phyloP scores from a whole-genome alignment of 2,888 invertebrate genomes.

The Diaphora mendica region DNA sequence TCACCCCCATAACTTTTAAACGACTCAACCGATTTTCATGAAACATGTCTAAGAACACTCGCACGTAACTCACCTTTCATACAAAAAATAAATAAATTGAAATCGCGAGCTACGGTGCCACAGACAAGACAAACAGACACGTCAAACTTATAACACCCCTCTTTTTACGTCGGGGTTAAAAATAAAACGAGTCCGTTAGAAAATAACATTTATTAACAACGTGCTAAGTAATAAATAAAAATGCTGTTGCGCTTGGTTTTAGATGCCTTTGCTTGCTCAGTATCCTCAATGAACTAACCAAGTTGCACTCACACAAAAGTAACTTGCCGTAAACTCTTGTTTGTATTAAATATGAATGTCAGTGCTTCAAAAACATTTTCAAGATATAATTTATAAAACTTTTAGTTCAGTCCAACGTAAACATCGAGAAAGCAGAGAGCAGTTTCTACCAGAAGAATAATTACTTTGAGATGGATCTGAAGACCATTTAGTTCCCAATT shows the following conservation, averaged over 20 bases:
- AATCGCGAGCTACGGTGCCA: no score
- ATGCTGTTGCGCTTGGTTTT: slow-evolving; percentile 5
- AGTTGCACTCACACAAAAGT: background rate
- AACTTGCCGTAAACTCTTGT: background rate
- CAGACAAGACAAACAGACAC: no score
- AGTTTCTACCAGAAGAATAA: background rate
- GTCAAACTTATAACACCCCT: no score
- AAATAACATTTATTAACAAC: slow-evolving; percentile 53
- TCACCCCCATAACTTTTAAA: no score
- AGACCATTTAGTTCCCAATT: background rate
- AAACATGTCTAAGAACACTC: no score
- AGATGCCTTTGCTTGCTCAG: slow-evolving; percentile 6
- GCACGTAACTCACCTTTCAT: no score
- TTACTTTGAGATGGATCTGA: background rate
- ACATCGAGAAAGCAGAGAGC: background rate
- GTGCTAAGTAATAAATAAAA: slow-evolving; percentile 77
- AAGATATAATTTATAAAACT: background rate
- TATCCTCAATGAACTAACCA: slow-evolving; percentile 1
- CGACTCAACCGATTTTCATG: no score
- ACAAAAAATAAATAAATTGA: no score
- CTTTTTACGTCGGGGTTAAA: no score
- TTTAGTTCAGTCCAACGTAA: background rate
- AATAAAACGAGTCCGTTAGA: slow-evolving; percentile 15
- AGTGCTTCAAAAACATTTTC: background rate
- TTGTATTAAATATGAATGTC: background rate